phyloP scores from a whole-genome alignment of 2,797 vertebrate genomes.

The Acanthornis magna region DNA sequence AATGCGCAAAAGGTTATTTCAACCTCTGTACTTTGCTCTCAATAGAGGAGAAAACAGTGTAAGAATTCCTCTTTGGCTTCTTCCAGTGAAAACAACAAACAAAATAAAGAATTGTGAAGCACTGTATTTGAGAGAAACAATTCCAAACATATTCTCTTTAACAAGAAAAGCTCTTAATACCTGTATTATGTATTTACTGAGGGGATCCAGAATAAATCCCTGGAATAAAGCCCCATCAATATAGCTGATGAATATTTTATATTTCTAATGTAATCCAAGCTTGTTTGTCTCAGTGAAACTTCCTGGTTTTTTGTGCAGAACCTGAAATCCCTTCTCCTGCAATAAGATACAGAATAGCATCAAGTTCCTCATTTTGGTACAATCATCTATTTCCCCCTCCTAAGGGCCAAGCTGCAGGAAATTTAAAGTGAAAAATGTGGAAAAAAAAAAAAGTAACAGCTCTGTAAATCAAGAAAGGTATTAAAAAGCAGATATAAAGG shows the following conservation, averaged over 20 bases:
- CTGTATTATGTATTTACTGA: neutral
- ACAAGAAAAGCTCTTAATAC: neutral
- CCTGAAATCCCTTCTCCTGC: neutral
- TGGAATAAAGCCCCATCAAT: neutral
- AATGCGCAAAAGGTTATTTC: neutral
- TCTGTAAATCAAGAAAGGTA: neutral
- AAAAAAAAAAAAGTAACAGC: neutral
- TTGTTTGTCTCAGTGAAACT: neutral
- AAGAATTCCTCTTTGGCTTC: neutral
- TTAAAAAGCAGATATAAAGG: neutral
- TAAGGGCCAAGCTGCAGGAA: neutral
- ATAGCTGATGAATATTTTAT: neutral
- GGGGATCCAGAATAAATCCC: neutral
- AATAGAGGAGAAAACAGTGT: rapidly evolving
- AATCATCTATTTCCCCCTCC: neutral
- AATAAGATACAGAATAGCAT: neutral
- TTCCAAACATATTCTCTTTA: neutral
- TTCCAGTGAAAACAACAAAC: neutral
- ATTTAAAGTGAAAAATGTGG: neutral
- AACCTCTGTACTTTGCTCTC: neutral
- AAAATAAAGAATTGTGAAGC: neutral
- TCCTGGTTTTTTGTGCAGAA: neutral
- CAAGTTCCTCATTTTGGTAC: neutral
- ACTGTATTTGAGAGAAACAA: neutral
- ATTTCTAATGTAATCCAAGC: neutral